Base-by-base conservation (phyloP, 2,113 vertebrate genomes). In the Daphoenositta chrysoptera region DNA sequence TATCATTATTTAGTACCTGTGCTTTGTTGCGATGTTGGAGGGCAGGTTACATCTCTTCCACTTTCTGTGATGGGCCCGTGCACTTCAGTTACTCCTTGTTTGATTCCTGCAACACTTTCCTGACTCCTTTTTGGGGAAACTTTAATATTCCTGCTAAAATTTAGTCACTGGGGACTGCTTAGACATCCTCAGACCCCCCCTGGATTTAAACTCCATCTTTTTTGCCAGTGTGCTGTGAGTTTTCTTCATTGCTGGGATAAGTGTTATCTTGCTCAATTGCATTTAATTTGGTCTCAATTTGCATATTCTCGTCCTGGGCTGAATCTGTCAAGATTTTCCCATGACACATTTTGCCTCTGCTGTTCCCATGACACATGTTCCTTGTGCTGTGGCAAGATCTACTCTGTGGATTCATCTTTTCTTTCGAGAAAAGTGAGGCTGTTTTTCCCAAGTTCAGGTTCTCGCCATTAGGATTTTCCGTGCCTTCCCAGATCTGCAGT, bases 221-320 rank as follows among this genome's bases (percentile, higher is more conserved):
- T 83, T 89, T 89, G 57, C 11, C 0, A 94, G 87, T n/a, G 18
- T 35, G 56, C 79, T 96, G 93, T 75, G 90, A 93, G 69, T 92
- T 93, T 86, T 94, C 85, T 56, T 90, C 93, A 20, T 77, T 91
- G 78, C 84, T 91, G 79, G 68, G 88, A 64, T 96, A 83, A 90
- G 90, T 96, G 94, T 92, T 95, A 86, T 73, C 90, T 87, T 78
- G 40, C 87, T 95, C 90, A 42, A 48, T 68, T 93, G 88, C 92
- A 90, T 96, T 96, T 93, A 92, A 96, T 96, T 94, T 89, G 84
- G 90, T 85, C 85, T 92, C 86, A n/a, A 61, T 96, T 94, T 97
- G 83, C 96, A 96, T 85, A 83, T 96, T 88, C 90, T n/a, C 48
- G 7, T 95, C 92, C 88, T 61, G 79, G 76, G 60, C 64, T 95